These are phyloP conservation scores for Venusia cambrica DNA, from an alignment of 2,888 invertebrate genomes.

Conservation along the genomic window DNA sequence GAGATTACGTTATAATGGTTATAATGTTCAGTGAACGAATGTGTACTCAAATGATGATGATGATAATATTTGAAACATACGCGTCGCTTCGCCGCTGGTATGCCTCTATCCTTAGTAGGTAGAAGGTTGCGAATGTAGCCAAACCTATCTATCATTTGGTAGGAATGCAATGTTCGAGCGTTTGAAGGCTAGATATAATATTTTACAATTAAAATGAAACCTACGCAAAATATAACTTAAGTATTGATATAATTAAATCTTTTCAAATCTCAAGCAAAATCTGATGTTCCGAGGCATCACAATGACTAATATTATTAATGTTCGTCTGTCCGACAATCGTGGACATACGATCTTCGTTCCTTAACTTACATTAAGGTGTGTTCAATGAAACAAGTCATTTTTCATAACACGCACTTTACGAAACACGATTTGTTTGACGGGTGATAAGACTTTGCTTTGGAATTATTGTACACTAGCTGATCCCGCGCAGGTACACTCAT, in stretches of 20 bases:
- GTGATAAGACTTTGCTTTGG: conserved; percentile 57
- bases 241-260: background rate
- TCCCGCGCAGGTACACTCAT: too few species aligned
- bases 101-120: conserved; percentile 67
- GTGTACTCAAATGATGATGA: too few species aligned
- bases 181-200: conserved; percentile 9
- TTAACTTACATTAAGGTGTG: conserved; percentile 71
- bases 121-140: conserved; percentile 75
- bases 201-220: background rate
- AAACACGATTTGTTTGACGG: conserved; percentile 59
- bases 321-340: conserved; percentile 60
- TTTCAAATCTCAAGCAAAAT: conserved; percentile 43
- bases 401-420: conserved; percentile 49
- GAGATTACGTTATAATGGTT: too few species aligned
- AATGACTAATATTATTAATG: conserved; percentile 75
- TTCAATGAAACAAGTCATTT: conserved; percentile 62
- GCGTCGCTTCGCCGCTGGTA: too few species aligned
- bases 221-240: background rate
- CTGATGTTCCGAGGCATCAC: conserved; percentile 45
- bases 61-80: too few species aligned
- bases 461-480: background rate
- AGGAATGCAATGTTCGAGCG: conserved; percentile 28
- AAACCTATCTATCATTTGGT: conserved; percentile 72
- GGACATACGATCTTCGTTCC: conserved; percentile 47
- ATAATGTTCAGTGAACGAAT: too few species aligned